A percentile compares a stretch with the other conserved stretches of the same genome.
phyloP scores from a whole-genome alignment of 2,888 invertebrate genomes.

The Ceriagrion tenellum region DNA sequence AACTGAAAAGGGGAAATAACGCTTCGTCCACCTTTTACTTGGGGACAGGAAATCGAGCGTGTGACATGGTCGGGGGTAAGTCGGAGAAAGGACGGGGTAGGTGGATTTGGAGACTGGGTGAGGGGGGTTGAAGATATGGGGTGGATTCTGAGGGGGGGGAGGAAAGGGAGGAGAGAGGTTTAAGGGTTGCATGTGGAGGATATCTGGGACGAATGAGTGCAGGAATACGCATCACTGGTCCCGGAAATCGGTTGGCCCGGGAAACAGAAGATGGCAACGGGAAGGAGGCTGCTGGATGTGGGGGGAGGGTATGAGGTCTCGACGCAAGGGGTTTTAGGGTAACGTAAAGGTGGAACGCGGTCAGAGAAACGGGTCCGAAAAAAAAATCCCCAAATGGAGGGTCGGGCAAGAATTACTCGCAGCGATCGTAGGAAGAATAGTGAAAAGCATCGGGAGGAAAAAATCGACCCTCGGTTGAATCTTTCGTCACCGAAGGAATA shows the following conservation, averaged over 20 bases:
- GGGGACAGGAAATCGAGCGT: constrained; percentile 17
- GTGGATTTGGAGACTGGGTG: background rate
- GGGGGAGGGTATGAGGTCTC: background rate
- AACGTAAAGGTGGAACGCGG: background rate
- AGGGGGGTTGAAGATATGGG: background rate
- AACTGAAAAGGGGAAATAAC: background rate
- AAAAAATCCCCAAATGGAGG: background rate
- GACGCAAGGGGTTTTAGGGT: too few relatives aligned
- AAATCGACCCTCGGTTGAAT: background rate
- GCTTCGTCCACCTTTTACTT: constrained; percentile 45
- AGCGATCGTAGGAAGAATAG: background rate
- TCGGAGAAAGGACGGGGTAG: too few relatives aligned
- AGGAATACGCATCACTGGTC: constrained; percentile 57
- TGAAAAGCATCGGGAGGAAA: background rate
- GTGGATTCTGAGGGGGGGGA: background rate
- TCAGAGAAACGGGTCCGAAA: background rate
- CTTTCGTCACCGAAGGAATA: background rate
- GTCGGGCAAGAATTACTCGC: background rate
- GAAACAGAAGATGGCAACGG: background rate
- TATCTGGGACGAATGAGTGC: constrained; percentile 61
- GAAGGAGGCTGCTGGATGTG: too few relatives aligned
- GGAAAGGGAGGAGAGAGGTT: background rate
- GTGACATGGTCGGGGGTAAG: constrained; percentile 1
- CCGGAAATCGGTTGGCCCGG: constrained; percentile 55
- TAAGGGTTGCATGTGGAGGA: constrained; percentile 40